Base-by-base conservation (phyloP, 2,113 vertebrate genomes). In the Neolamprologus toae region DNA sequence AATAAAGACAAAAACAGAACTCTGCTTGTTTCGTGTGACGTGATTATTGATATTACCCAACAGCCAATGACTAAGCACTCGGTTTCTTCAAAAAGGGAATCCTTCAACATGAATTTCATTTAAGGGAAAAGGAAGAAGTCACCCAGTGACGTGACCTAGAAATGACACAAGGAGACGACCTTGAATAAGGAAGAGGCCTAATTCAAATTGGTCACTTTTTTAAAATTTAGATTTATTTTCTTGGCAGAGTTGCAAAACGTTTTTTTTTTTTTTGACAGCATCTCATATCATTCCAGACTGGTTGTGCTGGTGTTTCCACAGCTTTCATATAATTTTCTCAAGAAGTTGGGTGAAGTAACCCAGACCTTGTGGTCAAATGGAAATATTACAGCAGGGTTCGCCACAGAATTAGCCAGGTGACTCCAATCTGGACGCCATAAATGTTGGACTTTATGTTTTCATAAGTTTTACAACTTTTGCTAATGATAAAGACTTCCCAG, bases 1-100 rank as follows among this genome's bases (percentile, higher is more conserved):
- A 98, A 98, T 98, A 98, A 98, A 94, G 97, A 89, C 19, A 86
- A 94, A 95, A 94, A 84, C 86, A 85, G 66, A 97, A 96, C 95
- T 97, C 96, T 95, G 94, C 93, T 96, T 96, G 94, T 94, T 78
- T 53, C 86, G 73, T 92, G 83, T 84, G 13, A 31, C 68, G 23
- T 49, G 5, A 81, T 54, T 49, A 31, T 78, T 73, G 63, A 21
- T 68, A 40, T 68, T 21, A 40, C 33, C 9, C 19, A 40, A 14
- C 63, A 40, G 19, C 33, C 19, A 37, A 68, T 40, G 33, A 14
- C 19, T 68, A 9, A 68, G 61, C 61, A n/a, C 61, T 66, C 4
- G 0, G 19, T 37, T 66, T 66, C 19, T 66, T 66, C 31, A 8
- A 66, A n/a, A 66, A 35, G 10, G 61, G 17, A 0, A 37, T 35